Percentiles rank a stretch among this genome's conserved stretches.
These are phyloP conservation scores for Thalassaphorura encarpata DNA, from an alignment of 1,140 invertebrate species.

Conservation along the genomic window DNA sequence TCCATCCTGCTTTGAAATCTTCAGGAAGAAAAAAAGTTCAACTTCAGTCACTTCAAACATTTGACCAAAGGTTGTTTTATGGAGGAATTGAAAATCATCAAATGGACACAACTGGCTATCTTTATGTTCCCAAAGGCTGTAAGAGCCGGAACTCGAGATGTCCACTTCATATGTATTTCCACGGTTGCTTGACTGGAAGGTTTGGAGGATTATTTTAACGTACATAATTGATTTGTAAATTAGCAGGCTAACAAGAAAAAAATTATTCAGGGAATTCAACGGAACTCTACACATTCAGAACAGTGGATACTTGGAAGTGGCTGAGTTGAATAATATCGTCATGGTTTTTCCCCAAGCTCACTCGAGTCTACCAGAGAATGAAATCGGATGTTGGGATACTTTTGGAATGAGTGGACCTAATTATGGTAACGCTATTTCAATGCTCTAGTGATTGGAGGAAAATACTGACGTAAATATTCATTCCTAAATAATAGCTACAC, in stretches of 20 bases:
- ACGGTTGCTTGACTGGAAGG: constrained; percentile 28
- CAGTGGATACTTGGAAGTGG: constrained; percentile 26
- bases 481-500: constrained; percentile 16
- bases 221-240: neutral
- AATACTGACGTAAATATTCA: neutral
- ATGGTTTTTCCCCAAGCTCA: constrained; percentile 28
- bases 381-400: constrained; percentile 20
- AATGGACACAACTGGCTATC: constrained; percentile 24
- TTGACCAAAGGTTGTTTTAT: constrained; percentile 30
- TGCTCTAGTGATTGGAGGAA: no score
- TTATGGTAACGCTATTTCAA: constrained; percentile 14
- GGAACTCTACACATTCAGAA: constrained; percentile 9
- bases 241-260: neutral
- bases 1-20: neutral
- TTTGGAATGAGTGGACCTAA: constrained; percentile 1
- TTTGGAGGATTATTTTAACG: neutral
- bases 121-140: constrained; percentile 22
- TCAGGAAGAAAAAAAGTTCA: neutral
- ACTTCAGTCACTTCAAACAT: constrained; percentile 7
- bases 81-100: neutral
- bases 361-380: neutral
- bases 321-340: constrained; percentile 22
- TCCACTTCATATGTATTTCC: constrained; percentile 29
- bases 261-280: constrained; percentile 13
- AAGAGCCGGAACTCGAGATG: constrained; percentile 5